Base-by-base conservation (phyloP, 2,797 vertebrate species). In the Coendou prehensilis region DNA sequence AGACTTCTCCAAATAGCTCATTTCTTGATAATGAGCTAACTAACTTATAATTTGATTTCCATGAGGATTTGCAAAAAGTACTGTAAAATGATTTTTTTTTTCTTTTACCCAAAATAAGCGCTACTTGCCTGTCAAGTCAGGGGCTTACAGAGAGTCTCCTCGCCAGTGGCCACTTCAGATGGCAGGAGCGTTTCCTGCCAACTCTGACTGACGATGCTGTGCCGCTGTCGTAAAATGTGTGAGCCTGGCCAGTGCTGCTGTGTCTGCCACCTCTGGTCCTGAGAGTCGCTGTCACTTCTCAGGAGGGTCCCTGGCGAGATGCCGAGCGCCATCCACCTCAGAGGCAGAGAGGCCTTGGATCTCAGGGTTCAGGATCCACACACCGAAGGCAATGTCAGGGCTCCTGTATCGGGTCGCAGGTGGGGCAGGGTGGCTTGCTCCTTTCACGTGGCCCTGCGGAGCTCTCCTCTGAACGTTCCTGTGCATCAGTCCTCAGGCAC, bases 31-130 rank as follows among this genome's bases (percentile, higher is more conserved):
- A 64, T 85, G 63, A 64, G 28, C 63, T 57, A 78, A 18, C 56
- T 73, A 30, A 91, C 81, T 63, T 86, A 87, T 73, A 61, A 57
- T 89, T 82, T 71, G 15, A 87, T 67, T 94, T 82, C 67, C 56
- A 67, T 47, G 28, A 56, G 3, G 6, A 69, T 41, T 95, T 89
- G 45, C 56, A 82, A 87, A 52, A 71, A 71, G 52, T 93, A 26
- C 76, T 91, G 54, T 7, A 59, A 50, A 28, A 93, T 52, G 47
- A 85, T 76, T 95, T 86, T 81, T 6, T 75, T n/a, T 61, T 41
- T 41, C 37, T 41, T 41, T 41, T 41, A 63, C 33, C 50, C 92
- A 45, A 73, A 88, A 86, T 80, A 69, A 95, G 10, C 47, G 28
- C 50, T 50, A 54, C n/a, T 67, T 86, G 10, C 23, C 15, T 87